These are phyloP conservation scores for Piaya cayana DNA, from an alignment of 2,113 vertebrate genomes.

Conservation along the genomic window DNA sequence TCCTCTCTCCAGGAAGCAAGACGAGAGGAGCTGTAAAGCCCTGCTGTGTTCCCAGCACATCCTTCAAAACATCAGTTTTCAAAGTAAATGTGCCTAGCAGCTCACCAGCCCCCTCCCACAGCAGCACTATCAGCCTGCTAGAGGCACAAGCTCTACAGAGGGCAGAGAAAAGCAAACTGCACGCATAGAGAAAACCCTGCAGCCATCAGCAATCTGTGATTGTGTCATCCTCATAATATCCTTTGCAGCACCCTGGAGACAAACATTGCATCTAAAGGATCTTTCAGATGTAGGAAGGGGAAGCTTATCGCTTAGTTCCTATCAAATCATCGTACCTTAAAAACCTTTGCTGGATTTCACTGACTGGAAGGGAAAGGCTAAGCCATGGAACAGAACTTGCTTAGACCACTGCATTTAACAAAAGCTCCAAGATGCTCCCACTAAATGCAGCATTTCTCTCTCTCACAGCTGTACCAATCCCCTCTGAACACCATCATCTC, in stretches of 20 bases:
- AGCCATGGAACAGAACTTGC: rapidly evolving
- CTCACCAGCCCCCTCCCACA: rapidly evolving
- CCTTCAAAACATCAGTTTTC: background rate
- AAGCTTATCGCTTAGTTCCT: background rate
- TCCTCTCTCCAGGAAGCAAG: background rate
- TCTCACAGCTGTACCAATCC: too few relatives aligned
- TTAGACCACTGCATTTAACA: background rate
- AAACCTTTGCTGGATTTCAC: background rate
- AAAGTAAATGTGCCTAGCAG: background rate
- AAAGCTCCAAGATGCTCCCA: background rate
- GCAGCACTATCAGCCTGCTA: background rate
- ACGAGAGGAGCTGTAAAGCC: background rate
- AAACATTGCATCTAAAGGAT: too few relatives aligned
- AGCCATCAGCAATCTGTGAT: rapidly evolving
- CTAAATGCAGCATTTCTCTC: rapidly evolving
- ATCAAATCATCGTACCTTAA: background rate
- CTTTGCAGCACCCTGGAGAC: background rate
- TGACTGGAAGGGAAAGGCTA: background rate
- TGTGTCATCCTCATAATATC: rapidly evolving
- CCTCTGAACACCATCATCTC: background rate
- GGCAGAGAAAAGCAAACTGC: background rate
- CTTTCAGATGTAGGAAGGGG: background rate
- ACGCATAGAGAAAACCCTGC: rapidly evolving
- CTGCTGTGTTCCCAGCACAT: rapidly evolving
- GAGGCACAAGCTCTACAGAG: background rate